These are phyloP conservation scores for Mercenaria mercenaria DNA, from an alignment of 1,140 invertebrate genomes.

Conservation along the genomic window DNA sequence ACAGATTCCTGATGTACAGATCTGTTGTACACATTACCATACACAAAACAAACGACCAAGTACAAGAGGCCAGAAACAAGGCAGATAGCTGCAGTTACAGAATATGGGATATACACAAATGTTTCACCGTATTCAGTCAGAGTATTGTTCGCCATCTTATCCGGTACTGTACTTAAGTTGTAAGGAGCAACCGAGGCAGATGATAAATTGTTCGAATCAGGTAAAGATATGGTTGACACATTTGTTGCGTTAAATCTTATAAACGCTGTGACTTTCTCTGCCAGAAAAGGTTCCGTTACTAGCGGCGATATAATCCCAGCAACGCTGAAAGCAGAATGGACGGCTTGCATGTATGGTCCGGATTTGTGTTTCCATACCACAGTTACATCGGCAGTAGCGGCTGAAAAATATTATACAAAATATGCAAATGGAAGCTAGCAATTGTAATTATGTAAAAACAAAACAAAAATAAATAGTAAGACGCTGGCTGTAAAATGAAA, in stretches of 20 bases:
- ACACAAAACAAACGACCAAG: not conserved
- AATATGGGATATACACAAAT: not conserved
- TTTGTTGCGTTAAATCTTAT: not conserved
- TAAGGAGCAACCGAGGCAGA: not conserved
- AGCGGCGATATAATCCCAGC: slow-evolving; percentile 20
- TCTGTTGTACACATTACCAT: slow-evolving; percentile 22
- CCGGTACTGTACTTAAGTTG: not conserved
- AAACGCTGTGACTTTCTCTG: not conserved
- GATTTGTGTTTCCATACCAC: not conserved
- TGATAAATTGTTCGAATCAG: not conserved
- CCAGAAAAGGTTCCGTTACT: slow-evolving; percentile 31
- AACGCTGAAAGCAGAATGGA: slow-evolving; percentile 10
- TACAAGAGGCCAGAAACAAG: not conserved
- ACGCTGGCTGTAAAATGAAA: too few species aligned
- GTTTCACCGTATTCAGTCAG: not conserved
- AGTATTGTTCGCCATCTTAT: not conserved
- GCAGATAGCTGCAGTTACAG: not conserved
- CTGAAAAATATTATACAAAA: too few species aligned
- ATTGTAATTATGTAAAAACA: too few species aligned
- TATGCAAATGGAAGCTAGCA: too few species aligned
- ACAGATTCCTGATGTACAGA: not conserved
- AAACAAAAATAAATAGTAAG: too few species aligned
- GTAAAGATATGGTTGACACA: not conserved
- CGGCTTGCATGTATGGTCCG: slow-evolving; percentile 7
- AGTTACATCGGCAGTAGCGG: not conserved